Base-by-base conservation (phyloP, 2,888 invertebrate genomes). In the Anthrax anthrax region DNA sequence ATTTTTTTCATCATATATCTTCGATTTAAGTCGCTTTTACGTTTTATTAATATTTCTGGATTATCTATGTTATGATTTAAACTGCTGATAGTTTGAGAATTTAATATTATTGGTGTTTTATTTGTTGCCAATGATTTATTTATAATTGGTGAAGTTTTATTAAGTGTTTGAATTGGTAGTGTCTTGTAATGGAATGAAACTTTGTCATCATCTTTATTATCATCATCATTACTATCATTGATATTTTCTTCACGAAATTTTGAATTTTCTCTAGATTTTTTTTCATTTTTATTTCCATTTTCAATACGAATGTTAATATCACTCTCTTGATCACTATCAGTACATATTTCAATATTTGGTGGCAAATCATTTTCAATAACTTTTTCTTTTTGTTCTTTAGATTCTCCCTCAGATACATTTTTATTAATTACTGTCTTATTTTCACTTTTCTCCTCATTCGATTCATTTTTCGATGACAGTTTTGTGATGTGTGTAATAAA, bases 281-380 rank as follows among this genome's bases (percentile, higher is more conserved):
- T 23, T 23, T 6, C 23, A 23, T 23, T 23, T 23, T 23, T 23
- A 23, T 23, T 23, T 6, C 8, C 23, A 6, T 4, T 6, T 23
- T 6, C 4, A 6, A 23, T 23, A 6, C 5, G 23, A 23, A 8
- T 6, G 8, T 8, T 6, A 23, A 23, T 12, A 49, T 50, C 29
- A 17, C 44, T 42, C 16, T 54, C 54, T 14, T 45, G 39, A 32
- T 54, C 51, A 40, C 46, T 49, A 18, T 51, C 54, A 5, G 49
- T 37, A 16, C 52, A 52, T 13, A 55, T 51, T 50, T 55, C 53
- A 8, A 56, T 55, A 42, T 55, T 56, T 0, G 56, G 53, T 9
- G 55, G 55, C 16, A 55, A 37, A 34, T 55, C 54, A 14, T 49
- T 50, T n/a, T 50, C 50, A 17, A 51, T 52, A 1, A 49, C 50